Evolutionary conservation across 1,140 invertebrate genomes (phyloP).

Genomic region (Leptoteleia sp.): DNA sequence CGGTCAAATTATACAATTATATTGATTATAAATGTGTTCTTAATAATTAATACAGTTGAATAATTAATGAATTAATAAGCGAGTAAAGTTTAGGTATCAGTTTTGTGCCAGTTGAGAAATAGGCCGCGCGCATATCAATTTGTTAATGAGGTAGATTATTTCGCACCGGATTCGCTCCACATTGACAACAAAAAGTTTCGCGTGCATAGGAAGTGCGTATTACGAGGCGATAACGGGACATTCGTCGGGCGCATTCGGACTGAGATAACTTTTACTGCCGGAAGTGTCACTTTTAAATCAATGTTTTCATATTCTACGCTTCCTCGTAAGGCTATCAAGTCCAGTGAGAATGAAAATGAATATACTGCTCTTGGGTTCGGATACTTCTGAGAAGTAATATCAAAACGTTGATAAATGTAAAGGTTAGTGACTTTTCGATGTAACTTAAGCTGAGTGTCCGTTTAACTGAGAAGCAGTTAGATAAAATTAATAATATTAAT

Average conservation of each 20-base stretch:
- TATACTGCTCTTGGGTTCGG: slow-evolving; percentile 13
- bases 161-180: slow-evolving; percentile 49
- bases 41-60: no score
- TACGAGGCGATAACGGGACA: slow-evolving; percentile 68
- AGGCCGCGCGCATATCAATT: slow-evolving; percentile 51
- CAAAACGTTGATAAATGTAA: background rate
- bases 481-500: no score
- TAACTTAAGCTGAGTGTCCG: no score
- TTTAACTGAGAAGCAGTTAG: no score
- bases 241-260: slow-evolving; percentile 53
- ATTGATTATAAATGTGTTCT: no score
- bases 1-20: no score
- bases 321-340: slow-evolving; percentile 35
- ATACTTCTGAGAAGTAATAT: background rate
- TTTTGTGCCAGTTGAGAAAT: slow-evolving; percentile 7
- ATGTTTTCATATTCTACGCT: slow-evolving; percentile 52
- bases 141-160: slow-evolving; percentile 73
- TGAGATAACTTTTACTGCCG: slow-evolving; percentile 67
- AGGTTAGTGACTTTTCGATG: no score
- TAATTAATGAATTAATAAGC: no score
- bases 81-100: background rate
- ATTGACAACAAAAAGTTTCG: slow-evolving; percentile 50
- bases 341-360: slow-evolving; percentile 25
- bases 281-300: slow-evolving; percentile 55
- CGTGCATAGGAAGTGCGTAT: slow-evolving; percentile 74